A percentile compares a stretch with the other conserved stretches of the same genome.
Conservation (phyloP, 2,113 vertebrate genomes). For the Syngnathus typhle region DNA sequence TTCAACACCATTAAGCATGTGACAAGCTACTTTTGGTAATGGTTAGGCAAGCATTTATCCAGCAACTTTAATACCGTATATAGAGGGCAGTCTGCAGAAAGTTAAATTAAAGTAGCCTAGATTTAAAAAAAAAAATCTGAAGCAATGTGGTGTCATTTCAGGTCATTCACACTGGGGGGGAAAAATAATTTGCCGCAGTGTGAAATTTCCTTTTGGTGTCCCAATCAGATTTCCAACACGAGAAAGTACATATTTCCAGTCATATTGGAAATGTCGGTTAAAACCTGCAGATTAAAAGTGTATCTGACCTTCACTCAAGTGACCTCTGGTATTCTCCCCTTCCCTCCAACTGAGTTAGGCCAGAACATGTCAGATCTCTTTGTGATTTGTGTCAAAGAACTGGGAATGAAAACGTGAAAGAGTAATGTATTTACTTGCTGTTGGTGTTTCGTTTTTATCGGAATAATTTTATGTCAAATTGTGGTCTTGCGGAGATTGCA, state of each 20-base stretch:
- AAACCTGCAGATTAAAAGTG: conserved; percentile 13
- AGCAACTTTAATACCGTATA: conserved; percentile 25
- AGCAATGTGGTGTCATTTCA: conserved; percentile 28
- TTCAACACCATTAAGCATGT: conserved; percentile 60
- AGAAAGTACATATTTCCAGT: conserved; percentile 14
- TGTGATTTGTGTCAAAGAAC: conserved; percentile 8
- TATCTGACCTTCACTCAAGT: conserved; percentile 12
- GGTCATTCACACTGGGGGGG: conserved; percentile 11
- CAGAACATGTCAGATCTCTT: not conserved
- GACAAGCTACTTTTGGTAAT: conserved; percentile 48
- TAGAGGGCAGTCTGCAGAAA: conserved; percentile 21
- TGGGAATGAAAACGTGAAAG: conserved; percentile 15
- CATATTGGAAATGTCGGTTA: not conserved
- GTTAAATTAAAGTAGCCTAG: conserved; percentile 18
- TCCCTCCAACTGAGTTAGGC: not conserved
- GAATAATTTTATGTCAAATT: conserved; percentile 24
- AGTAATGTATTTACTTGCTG: not conserved
- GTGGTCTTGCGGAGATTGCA: conserved; percentile 31
- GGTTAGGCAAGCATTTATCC: conserved; percentile 25
- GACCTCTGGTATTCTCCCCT: conserved; percentile 4
- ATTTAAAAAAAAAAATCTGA: conserved; percentile 24
- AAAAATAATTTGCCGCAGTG: conserved; percentile 1
- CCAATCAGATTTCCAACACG: conserved; percentile 12
- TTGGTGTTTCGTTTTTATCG: not conserved
- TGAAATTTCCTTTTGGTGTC: conserved; percentile 16